A percentile compares a stretch with the other conserved stretches of the same genome.
Evolutionary conservation across 2,113 vertebrate genomes (phyloP).

Genomic region (Prolemur simus): DNA sequence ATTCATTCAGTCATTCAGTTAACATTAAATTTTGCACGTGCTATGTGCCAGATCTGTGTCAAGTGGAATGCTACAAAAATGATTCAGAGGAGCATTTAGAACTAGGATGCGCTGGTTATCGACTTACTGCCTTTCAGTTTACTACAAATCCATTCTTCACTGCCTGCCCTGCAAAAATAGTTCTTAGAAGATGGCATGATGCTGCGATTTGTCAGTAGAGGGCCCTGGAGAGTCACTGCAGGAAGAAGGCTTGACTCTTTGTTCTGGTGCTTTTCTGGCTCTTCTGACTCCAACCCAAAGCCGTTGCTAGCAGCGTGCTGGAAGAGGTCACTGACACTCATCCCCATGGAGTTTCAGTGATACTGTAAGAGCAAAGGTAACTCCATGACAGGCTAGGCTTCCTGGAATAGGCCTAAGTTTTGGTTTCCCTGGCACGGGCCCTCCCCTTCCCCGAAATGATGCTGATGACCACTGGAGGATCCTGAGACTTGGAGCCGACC

Average conservation of each 20-base stretch:
- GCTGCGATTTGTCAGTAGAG: neutral
- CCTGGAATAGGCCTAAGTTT: too few relatives aligned
- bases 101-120: neutral
- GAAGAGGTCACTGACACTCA: accelerated
- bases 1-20: neutral
- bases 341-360: neutral
- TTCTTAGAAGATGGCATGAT: neutral
- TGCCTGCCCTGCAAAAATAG: neutral
- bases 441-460: too few relatives aligned
- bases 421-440: too few relatives aligned
- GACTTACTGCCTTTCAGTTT: neutral
- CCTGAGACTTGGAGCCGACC: too few relatives aligned
- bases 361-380: too few relatives aligned
- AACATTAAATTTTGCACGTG: neutral
- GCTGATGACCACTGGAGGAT: too few relatives aligned
- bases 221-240: neutral
- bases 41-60: neutral
- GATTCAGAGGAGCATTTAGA: neutral
- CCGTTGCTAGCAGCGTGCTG: neutral
- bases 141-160: neutral
- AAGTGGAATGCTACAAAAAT: neutral
- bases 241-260: neutral
- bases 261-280: neutral
- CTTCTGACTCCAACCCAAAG: neutral
- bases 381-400: too few relatives aligned